Conservation (phyloP, 2,888 invertebrate species). For the Orthosia gracilis region DNA sequence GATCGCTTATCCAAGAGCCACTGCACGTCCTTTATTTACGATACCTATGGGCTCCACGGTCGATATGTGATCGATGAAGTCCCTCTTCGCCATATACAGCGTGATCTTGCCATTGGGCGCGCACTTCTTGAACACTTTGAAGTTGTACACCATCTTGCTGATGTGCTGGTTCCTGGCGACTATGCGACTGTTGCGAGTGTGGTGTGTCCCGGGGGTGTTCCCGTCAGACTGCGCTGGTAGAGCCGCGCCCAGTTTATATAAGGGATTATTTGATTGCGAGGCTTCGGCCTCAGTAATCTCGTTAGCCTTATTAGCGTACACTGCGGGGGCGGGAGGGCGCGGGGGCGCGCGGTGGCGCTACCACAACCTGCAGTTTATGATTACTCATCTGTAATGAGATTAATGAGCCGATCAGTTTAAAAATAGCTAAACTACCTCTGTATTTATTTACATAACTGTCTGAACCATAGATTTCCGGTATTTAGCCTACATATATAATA, state of each 20-base stretch:
- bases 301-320: conserved; percentile 77
- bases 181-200: not conserved
- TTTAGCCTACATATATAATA: too few relatives aligned
- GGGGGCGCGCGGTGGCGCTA: not conserved
- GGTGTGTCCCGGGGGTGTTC: conserved; percentile 27
- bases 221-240: conserved; percentile 41
- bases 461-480: not conserved
- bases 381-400: conserved; percentile 50
- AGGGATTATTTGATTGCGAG: conserved; percentile 79
- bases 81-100: conserved; percentile 96
- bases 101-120: conserved; percentile 97
- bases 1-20: conserved; percentile 8
- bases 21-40: conserved; percentile 17
- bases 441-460: too few relatives aligned
- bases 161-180: conserved; percentile 4
- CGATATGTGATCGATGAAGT: conserved; percentile 97
- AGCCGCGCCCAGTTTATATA: conserved; percentile 75
- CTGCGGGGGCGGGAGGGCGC: not conserved
- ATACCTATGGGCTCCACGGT: conserved; percentile 96
- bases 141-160: conserved; percentile 95
- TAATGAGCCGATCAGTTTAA: conserved; percentile 16
- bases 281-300: conserved; percentile 83
- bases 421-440: not conserved
- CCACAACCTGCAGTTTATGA: conserved; percentile 26
- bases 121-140: conserved; percentile 97